Percentiles rank a stretch among this genome's conserved stretches.
Evolutionary conservation across 2,888 invertebrate species (phyloP).

Genomic region (Tupiocoris notatus): DNA sequence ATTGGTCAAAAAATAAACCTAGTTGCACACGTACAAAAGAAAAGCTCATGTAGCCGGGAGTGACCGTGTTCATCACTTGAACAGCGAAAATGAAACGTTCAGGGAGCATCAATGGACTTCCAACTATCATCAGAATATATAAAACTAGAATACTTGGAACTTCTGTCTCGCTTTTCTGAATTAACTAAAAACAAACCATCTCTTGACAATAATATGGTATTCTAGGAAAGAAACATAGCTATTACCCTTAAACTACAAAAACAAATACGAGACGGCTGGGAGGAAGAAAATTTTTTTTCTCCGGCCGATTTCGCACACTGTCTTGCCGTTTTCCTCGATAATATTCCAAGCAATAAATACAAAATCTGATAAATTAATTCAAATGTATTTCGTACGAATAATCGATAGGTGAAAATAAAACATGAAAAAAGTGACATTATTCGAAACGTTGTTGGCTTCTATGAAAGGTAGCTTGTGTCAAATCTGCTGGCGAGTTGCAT

Average conservation of each 20-base stretch:
- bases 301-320: background rate
- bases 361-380: background rate
- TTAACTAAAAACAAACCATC: background rate
- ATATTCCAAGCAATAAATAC: background rate
- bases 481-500: background rate
- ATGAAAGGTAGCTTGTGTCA: background rate
- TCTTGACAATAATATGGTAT: too few relatives aligned
- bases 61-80: too few relatives aligned
- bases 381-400: background rate
- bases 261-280: too few relatives aligned
- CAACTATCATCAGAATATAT: too few relatives aligned
- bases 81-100: too few relatives aligned
- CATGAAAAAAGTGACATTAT: background rate
- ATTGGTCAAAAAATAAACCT: slow-evolving; percentile 39
- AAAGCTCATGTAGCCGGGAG: background rate
- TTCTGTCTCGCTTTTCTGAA: background rate
- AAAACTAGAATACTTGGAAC: background rate
- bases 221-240: too few relatives aligned
- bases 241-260: too few relatives aligned
- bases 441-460: background rate
- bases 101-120: too few relatives aligned
- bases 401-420: background rate
- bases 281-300: too few relatives aligned
- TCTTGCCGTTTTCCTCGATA: background rate
- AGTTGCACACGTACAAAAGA: slow-evolving; percentile 38